Conservation (phyloP, 2,113 vertebrate species). For the Collichthys lucidus region DNA sequence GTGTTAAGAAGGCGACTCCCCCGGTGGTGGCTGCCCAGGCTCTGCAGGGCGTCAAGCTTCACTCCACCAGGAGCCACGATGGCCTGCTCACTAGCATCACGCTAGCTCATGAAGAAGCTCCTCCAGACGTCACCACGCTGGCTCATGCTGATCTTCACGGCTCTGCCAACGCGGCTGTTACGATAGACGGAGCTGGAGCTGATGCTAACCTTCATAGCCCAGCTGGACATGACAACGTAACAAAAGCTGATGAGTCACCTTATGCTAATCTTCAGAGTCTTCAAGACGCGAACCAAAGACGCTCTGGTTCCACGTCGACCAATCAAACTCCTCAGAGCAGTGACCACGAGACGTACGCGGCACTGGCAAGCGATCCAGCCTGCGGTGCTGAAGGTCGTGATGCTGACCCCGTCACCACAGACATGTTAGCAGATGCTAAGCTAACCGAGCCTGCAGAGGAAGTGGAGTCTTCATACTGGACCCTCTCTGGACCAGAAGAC, state of each 20-base stretch:
- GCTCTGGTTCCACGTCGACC: not conserved
- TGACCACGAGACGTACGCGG: not conserved
- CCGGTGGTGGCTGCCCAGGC: slow-evolving; percentile 89
- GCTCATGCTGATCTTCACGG: not conserved
- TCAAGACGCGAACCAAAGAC: not conserved
- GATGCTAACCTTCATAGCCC: not conserved
- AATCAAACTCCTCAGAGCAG: not conserved
- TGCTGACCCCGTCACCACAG: not conserved
- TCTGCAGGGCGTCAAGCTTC: slow-evolving; percentile 88
- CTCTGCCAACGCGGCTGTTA: not conserved
- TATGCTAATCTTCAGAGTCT: not conserved
- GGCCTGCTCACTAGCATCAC: not conserved
- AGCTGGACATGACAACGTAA: not conserved
- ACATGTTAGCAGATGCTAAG: not conserved
- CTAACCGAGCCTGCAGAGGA: slow-evolving; percentile 10
- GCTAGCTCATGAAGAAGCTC: too few relatives aligned
- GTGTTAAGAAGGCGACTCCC: slow-evolving; percentile 9
- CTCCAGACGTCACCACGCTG: not conserved
- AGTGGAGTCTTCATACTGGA: not conserved
- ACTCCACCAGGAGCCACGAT: slow-evolving; percentile 83
- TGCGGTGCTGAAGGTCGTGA: not conserved
- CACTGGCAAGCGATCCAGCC: not conserved
- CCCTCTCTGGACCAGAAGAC: not conserved
- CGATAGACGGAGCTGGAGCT: not conserved
- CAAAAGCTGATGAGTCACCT: not conserved